Conservation (phyloP, 2,113 vertebrate genomes). For the Nycticorax nycticorax region DNA sequence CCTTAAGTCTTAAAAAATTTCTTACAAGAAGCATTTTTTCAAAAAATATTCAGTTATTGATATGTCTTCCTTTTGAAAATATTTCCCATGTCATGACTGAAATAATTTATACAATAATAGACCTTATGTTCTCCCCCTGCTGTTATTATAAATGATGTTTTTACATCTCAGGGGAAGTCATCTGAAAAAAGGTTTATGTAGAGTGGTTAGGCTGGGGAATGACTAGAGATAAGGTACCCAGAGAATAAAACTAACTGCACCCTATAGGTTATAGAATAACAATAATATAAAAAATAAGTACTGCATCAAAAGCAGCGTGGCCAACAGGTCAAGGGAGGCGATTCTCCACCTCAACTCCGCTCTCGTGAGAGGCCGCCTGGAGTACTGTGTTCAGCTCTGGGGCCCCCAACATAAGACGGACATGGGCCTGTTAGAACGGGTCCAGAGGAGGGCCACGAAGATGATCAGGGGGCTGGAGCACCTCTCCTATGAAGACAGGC, state of each 20-base stretch:
- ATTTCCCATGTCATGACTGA: constrained; percentile 2
- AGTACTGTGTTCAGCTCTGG: neutral
- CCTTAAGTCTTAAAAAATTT: neutral
- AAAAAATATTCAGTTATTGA: neutral
- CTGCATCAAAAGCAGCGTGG: neutral
- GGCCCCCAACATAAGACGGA: neutral
- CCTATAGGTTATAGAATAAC: neutral
- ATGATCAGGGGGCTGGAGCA: neutral
- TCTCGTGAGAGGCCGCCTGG: neutral
- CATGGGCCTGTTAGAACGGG: neutral
- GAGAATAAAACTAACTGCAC: constrained; percentile 25
- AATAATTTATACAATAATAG: constrained; percentile 25
- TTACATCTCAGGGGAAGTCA: neutral
- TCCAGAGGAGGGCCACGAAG: neutral
- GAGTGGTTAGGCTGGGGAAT: neutral
- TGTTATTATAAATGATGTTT: constrained; percentile 17
- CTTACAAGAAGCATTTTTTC: neutral
- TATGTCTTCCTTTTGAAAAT: constrained; percentile 33
- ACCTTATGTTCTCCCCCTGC: neutral
- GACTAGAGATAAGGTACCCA: neutral
- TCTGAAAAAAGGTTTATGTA: constrained; percentile 5
- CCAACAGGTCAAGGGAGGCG: neutral
- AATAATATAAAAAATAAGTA: constrained; percentile 3
- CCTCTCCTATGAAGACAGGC: neutral
- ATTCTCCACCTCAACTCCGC: neutral